These are phyloP conservation scores for Drosophila burlai DNA, from an alignment of 1,140 invertebrate genomes.

Conservation along the genomic window DNA sequence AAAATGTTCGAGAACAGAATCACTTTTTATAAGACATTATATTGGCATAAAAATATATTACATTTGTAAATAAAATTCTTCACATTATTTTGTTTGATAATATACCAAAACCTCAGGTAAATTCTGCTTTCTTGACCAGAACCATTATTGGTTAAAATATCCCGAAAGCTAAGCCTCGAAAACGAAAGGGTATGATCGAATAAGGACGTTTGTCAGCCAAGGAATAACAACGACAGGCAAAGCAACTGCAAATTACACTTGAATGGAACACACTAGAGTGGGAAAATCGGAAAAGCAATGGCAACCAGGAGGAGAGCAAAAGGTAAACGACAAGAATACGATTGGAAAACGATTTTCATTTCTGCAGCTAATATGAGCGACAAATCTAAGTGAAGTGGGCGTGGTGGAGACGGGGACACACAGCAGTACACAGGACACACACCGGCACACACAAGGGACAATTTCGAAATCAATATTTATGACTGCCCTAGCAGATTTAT, in stretches of 20 bases:
- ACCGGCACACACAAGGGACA: slow-evolving; percentile 47
- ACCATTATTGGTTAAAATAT: not conserved
- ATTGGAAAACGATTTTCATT: slow-evolving; percentile 84
- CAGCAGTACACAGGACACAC: slow-evolving; percentile 15
- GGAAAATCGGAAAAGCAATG: slow-evolving; percentile 27
- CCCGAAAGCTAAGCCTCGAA: not conserved
- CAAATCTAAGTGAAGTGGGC: slow-evolving; percentile 69
- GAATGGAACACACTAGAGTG: slow-evolving; percentile 43
- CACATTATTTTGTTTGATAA: not conserved
- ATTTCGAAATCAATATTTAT: slow-evolving; percentile 83
- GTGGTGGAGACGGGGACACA: slow-evolving; percentile 6
- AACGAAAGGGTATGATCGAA: slow-evolving; percentile 1
- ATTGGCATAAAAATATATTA: not conserved
- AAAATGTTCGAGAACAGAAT: not conserved
- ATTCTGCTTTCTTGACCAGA: not conserved
- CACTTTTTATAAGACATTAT: too few relatives aligned
- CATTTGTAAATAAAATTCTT: not conserved
- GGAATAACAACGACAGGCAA: slow-evolving; percentile 62
- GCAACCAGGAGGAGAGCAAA: slow-evolving; percentile 51
- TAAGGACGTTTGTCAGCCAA: slow-evolving; percentile 46
- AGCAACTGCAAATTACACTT: slow-evolving; percentile 75
- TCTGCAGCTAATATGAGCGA: slow-evolving; percentile 83
- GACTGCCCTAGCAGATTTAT: slow-evolving; percentile 80
- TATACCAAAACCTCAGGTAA: too few relatives aligned
- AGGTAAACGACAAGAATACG: slow-evolving; percentile 77